Evolutionary conservation across 2,797 vertebrate genomes (phyloP), one percentile per base, ranked within the genome.

Genomic region (Amazonetta brasiliensis): DNA sequence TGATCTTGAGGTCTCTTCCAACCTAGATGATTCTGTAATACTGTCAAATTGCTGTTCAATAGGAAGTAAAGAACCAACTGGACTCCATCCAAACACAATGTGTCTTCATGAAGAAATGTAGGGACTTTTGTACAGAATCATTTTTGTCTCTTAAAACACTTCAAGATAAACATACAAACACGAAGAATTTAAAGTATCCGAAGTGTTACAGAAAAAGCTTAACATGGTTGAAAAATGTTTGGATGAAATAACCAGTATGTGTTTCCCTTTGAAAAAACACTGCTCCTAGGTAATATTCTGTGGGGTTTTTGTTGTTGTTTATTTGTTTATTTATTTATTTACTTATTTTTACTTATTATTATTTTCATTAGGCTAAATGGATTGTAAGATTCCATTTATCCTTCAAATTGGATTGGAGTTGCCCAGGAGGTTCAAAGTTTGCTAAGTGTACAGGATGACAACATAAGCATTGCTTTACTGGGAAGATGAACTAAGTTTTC

Each of bases 11-110:
- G 41, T 43, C 41, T 43, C 17, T 43, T 43, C 41, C 41, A 43
- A 43, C 41, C 41, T 43, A 43, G 41, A 11, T 46, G 44, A 22
- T 46, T 28, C 52, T 11, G 43, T 52, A 46, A 2, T 8, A 0
- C 12, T 39, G 22, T 13, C 48, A 35, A 35, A 2, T n/a, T 1
- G 0, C 12, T 43, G 37, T 46, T 76, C 50, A 13, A 2, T 26
- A 56, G 10, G 39, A n/a, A 30, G 78, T 41, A 41, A 66, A 46
- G 46, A 94, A 30, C 33, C 64, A 74, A 17, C 35, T 85, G 72
- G 67, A 66, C 71, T 67, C 67, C 28, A 1, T 30, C 56, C 12
- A 52, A 48, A 55, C 37, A 33, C 22, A 41, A 2, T 44, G 28
- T 7, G 9, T 33, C 46, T 48, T 13, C 10, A 9, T 9, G 69